Base-by-base conservation (phyloP, 2,797 vertebrate genomes). In the Masticophis lateralis region DNA sequence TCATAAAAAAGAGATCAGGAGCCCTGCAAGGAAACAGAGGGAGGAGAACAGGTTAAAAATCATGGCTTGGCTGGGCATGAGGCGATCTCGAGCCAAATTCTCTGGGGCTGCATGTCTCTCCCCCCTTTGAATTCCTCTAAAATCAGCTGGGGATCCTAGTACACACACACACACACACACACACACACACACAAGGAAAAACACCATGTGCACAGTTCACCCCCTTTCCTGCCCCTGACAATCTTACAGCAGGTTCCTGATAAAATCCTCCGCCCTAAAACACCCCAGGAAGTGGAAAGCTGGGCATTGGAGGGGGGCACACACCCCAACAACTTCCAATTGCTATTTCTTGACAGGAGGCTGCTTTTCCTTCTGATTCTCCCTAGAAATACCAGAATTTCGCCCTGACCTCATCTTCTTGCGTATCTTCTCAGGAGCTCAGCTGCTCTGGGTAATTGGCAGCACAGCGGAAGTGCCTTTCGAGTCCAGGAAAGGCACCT, bases 1-100 rank as follows among this genome's bases (percentile, higher is more conserved):
- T 0, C 63, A 56, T 95, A 22, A 25, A 5, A 92, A 90, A 92
- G 27, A 28, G 16, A n/a, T 51, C 95, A 93, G 92, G 92, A 92
- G 91, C 94, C 93, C 97, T 97, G 92, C 0, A 16, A 47, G 51
- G 37, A 10, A 4, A 60, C 94, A 27, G 94, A 96, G 59, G 7
- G 92, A 91, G 66, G 14, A 5, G 63, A 94, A 25, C 91, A 90
- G 89, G 28, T 97, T 91, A 57, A 94, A 92, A 89, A 91, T 0
- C 0, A 0, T 0, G 18, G 27, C n/a, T 55, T 59, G 66, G 5
- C 12, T 51, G 87, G 18, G 9, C 2, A 11, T 8, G 87, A 20
- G 18, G 20, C 2, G 28, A 5, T 12, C 18, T 20, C 10, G 86
- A n/a, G 53, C 28, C 86, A 32, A 32, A 32, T 28, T 13, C n/a